Evolutionary conservation across 1,140 invertebrate species (phyloP), one percentile per base, ranked within the genome.

Genomic region (Macrostomum lignano): DNA sequence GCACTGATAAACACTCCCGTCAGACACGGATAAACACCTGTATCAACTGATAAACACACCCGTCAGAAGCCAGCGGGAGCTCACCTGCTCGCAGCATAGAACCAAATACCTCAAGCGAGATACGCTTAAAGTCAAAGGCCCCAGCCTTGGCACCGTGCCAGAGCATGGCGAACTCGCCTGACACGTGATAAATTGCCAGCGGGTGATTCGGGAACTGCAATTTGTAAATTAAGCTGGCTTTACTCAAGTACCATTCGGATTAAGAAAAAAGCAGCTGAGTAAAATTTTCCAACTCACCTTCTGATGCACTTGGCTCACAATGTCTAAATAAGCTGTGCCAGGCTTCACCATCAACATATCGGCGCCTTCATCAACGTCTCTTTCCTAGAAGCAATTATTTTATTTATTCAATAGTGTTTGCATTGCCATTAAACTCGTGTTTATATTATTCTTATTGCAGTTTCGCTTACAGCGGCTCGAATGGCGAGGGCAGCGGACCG

Each of bases 311-410:
- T 73, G 65, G 17, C 67, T 62, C n/a, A 91, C 66, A 35, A 94
- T 70, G 51, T 94, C 84, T 40, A 93, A 61, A 55, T 93, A 93
- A 1, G 76, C 65, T 38, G 88, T 55, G 2, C 74, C 81, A 3
- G 86, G 86, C 56, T 94, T 94, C 4, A 94, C 79, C 81, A 94
- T 94, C 19, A 93, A 50, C 67, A 93, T 79, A 52, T 93, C 84
- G 0, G 81, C 79, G 9, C 84, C 84, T 63, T 93, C 81, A 17
- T 67, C 63, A 1, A 91, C 72, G 61, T 94, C 84, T 35, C 81
- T 61, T 30, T 68, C 67, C 70, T 79, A 47, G 1, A 48, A n/a
- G n/a, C n/a, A n/a, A n/a, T n/a, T n/a, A n/a, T n/a, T n/a, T n/a
- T n/a, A n/a, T n/a, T n/a, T n/a, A n/a, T n/a, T n/a, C n/a, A n/a